Conservation (phyloP, 1,140 invertebrate genomes). For the Ceratina australensis region DNA sequence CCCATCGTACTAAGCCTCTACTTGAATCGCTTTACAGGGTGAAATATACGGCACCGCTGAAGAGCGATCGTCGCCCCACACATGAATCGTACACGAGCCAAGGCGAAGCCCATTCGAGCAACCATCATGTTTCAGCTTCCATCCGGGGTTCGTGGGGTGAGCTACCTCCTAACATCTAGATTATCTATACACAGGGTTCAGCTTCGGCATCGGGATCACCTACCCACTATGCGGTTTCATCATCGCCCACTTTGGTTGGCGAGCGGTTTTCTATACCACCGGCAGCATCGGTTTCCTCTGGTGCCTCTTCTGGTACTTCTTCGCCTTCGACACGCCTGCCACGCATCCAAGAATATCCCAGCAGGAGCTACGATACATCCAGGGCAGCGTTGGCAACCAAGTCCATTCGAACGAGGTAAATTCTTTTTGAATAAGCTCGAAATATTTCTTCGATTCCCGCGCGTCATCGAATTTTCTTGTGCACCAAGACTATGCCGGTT, state of each 20-base stretch:
- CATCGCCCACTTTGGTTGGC: constrained; percentile 85
- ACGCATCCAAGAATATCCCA: constrained; percentile 87
- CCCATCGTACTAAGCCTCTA: constrained; percentile 75
- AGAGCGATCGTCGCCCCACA: constrained; percentile 60
- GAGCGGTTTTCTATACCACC: constrained; percentile 85
- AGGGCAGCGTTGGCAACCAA: constrained; percentile 81
- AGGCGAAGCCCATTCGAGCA: constrained; percentile 68
- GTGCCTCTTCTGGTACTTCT: constrained; percentile 86
- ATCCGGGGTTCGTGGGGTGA: constrained; percentile 74
- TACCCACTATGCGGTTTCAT: constrained; percentile 86
- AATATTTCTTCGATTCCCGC: no score
- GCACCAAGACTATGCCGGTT: constrained; percentile 77
- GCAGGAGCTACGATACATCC: constrained; percentile 86
- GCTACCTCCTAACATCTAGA: constrained; percentile 77
- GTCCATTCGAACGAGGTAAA: constrained; percentile 77
- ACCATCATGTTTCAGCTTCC: constrained; percentile 78
- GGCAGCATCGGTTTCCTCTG: constrained; percentile 84
- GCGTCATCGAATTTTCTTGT: background rate
- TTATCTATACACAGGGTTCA: constrained; percentile 83
- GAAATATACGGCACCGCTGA: constrained; percentile 57
- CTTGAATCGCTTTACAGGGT: constrained; percentile 78
- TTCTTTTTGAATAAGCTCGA: background rate
- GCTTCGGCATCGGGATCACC: constrained; percentile 86
- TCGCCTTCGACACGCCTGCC: constrained; percentile 87
- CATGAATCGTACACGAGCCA: constrained; percentile 66